Conservation (phyloP, 2,888 invertebrate genomes). For the Frankliniella intonsa region DNA sequence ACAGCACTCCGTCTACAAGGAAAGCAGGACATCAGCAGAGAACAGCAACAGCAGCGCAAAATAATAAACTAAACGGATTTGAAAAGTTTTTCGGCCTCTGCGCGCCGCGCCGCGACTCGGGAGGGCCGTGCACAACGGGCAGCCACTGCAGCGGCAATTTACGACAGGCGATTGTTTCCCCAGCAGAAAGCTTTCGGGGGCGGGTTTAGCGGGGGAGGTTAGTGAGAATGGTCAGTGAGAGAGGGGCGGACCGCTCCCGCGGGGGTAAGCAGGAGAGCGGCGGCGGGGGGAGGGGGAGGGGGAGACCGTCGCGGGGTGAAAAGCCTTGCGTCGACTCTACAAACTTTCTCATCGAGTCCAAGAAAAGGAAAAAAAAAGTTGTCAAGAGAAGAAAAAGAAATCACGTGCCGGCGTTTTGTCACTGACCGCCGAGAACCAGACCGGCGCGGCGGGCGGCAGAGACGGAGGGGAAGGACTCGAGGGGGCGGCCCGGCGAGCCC, state of each 20-base stretch:
- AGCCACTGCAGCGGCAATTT: background rate
- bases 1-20: too few species aligned
- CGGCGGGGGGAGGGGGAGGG: too few species aligned
- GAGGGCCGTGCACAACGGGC: background rate
- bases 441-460: background rate
- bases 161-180: slow-evolving; percentile 14
- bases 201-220: background rate
- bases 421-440: background rate
- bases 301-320: background rate
- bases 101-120: background rate
- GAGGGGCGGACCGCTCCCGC: background rate
- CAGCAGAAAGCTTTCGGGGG: background rate
- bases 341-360: background rate
- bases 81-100: background rate
- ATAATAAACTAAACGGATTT: background rate
- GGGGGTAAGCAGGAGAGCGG: background rate
- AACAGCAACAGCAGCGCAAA: background rate
- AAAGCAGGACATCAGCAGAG: too few species aligned
- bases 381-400: background rate
- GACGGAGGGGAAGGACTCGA: too few species aligned
- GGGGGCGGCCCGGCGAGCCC: too few species aligned
- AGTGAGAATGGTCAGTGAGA: background rate
- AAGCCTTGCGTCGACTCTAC: background rate
- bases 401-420: background rate
- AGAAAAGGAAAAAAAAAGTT: background rate